A percentile compares a stretch with the other conserved stretches of the same genome.
Evolutionary conservation across 2,888 invertebrate species (phyloP).

Genomic region (Ochropleura leucogaster): DNA sequence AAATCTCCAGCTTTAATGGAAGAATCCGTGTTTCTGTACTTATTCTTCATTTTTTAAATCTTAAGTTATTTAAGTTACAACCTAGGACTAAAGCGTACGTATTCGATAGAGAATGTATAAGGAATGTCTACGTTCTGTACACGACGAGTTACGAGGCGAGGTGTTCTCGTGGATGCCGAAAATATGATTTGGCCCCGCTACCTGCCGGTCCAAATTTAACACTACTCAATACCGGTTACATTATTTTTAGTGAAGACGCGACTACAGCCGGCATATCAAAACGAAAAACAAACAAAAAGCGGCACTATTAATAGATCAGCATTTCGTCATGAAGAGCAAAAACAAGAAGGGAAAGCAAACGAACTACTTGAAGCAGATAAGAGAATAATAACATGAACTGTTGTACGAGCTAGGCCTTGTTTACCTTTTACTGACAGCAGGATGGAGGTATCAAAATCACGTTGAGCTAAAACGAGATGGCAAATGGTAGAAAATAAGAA

Average conservation of each 20-base stretch:
- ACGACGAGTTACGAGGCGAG: constrained; percentile 71
- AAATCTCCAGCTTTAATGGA: constrained; percentile 92
- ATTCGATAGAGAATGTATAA: constrained; percentile 73
- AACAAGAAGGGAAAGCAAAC: constrained; percentile 29
- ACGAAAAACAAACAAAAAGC: constrained; percentile 81
- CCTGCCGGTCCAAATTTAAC: constrained; percentile 84
- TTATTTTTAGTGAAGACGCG: constrained; percentile 86
- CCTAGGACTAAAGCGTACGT: constrained; percentile 63
- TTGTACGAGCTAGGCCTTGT: constrained; percentile 22
- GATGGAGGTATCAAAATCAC: constrained; percentile 18
- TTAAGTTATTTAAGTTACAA: constrained; percentile 50
- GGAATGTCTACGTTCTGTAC: constrained; percentile 77
- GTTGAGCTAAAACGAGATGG: constrained; percentile 28
- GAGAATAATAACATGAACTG: constrained; percentile 17
- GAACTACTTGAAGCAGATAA: constrained; percentile 10
- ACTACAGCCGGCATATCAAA: constrained; percentile 75
- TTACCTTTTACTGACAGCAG: constrained; percentile 49
- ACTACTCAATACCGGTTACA: constrained; percentile 82
- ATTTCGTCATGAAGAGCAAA: constrained; percentile 57
- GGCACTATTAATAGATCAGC: constrained; percentile 70
- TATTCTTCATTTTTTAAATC: constrained; percentile 84
- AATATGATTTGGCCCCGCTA: constrained; percentile 83
- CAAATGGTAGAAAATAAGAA: background rate
- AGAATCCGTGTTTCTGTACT: constrained; percentile 79
- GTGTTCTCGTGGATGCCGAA: constrained; percentile 72